phyloP scores from a whole-genome alignment of 1,140 invertebrate genomes.

The Grapholita molesta region DNA sequence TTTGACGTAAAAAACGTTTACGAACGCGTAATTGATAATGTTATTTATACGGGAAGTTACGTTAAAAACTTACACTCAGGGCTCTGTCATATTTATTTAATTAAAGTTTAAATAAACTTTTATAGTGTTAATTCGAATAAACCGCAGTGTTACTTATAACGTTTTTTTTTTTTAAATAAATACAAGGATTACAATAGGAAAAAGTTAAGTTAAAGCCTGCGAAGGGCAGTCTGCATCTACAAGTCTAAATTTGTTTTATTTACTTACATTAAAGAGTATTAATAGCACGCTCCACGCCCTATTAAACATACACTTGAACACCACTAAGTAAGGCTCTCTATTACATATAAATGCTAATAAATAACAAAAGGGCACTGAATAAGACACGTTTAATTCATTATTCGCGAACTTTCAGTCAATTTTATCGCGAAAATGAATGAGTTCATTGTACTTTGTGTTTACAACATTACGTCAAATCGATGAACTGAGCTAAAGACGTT shows the following conservation, averaged over 20 bases:
- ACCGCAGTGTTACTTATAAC: not conserved
- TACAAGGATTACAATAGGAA: not conserved
- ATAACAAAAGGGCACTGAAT: slow-evolving; percentile 8
- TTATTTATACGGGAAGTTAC: too few relatives aligned
- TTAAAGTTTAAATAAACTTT: not conserved
- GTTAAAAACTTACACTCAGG: too few relatives aligned
- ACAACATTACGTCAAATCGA: slow-evolving; percentile 56
- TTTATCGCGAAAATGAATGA: slow-evolving; percentile 34
- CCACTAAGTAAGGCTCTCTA: not conserved
- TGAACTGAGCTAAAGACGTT: slow-evolving; percentile 19
- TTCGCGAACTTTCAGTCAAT: slow-evolving; percentile 29
- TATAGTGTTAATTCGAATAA: not conserved
- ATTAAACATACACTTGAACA: not conserved
- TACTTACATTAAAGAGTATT: not conserved
- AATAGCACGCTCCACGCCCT: slow-evolving; percentile 21
- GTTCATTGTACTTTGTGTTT: slow-evolving; percentile 67
- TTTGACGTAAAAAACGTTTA: too few relatives aligned
- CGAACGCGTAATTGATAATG: too few relatives aligned
- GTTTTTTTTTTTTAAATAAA: not conserved
- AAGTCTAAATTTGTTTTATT: not conserved
- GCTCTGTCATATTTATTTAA: too few relatives aligned
- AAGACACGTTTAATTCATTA: slow-evolving; percentile 44
- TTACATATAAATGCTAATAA: slow-evolving; percentile 2
- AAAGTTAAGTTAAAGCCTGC: not conserved
- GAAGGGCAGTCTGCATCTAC: not conserved